Percentiles rank a stretch among this genome's conserved stretches.
These are phyloP conservation scores for Nomada lathburiana DNA, from an alignment of 2,888 invertebrate genomes.

Conservation along the genomic window DNA sequence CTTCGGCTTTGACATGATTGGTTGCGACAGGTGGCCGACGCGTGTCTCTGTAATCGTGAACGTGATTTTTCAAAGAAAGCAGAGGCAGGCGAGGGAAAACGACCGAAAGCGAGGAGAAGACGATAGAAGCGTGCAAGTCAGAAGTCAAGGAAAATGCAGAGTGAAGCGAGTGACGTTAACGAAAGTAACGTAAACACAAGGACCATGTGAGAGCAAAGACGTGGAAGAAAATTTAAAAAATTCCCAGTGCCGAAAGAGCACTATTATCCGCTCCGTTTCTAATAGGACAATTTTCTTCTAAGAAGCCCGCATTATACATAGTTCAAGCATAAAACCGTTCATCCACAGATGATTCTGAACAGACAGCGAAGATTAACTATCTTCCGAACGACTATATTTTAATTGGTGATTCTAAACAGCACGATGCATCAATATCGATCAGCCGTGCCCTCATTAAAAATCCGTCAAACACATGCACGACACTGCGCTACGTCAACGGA, in stretches of 20 bases:
- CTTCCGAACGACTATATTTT: slow-evolving; percentile 3
- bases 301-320: slow-evolving; percentile 25
- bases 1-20: slow-evolving; percentile 4
- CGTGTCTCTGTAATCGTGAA: slow-evolving; percentile 43
- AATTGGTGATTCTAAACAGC: slow-evolving; percentile 25
- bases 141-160: background rate
- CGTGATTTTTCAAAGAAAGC: background rate
- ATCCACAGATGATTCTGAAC: slow-evolving; percentile 33
- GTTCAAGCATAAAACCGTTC: slow-evolving; percentile 47
- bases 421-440: slow-evolving; percentile 13
- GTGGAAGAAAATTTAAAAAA: slow-evolving; percentile 9
- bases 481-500: background rate
- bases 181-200: slow-evolving; percentile 2
- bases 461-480: slow-evolving; percentile 22
- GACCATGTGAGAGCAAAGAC: background rate
- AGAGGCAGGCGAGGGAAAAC: no score
- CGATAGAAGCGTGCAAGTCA: background rate
- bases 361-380: slow-evolving; percentile 13
- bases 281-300: slow-evolving; percentile 59
- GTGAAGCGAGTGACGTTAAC: background rate
- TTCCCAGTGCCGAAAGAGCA: background rate
- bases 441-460: slow-evolving; percentile 32
- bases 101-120: background rate
- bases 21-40: background rate
- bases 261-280: slow-evolving; percentile 58